Evolutionary conservation across 2,888 invertebrate species (phyloP).

Genomic region (Microchrysa polita): DNA sequence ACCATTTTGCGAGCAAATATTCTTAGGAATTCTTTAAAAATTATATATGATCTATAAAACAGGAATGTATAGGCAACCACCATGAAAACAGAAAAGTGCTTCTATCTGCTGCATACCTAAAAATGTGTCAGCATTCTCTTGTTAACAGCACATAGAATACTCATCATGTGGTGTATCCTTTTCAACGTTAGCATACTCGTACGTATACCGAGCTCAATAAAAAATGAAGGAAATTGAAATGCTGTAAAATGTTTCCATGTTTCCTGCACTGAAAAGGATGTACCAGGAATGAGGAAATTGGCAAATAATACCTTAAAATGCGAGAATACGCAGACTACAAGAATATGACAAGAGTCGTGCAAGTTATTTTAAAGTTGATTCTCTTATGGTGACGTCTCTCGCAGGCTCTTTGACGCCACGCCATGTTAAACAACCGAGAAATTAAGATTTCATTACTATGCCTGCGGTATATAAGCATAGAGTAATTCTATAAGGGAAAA

Average conservation of each 20-base stretch:
- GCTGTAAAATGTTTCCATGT: slow-evolving; percentile 5
- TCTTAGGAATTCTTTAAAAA: no score
- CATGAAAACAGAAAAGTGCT: no score
- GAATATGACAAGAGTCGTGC: no score
- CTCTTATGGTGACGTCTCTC: no score
- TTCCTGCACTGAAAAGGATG: slow-evolving; percentile 25
- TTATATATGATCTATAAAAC: no score
- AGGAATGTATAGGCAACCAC: no score
- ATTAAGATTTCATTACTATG: neutral
- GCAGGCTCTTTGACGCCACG: neutral
- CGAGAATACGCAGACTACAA: neutral
- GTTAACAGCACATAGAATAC: slow-evolving; percentile 25
- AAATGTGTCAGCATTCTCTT: neutral
- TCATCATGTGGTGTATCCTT: neutral
- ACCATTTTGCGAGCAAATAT: no score
- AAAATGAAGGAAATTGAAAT: slow-evolving; percentile 27
- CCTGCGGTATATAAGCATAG: neutral
- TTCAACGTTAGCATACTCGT: slow-evolving; percentile 8
- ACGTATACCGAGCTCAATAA: neutral
- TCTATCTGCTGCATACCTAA: no score
- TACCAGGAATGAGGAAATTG: slow-evolving; percentile 23
- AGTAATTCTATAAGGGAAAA: no score
- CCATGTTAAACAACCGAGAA: slow-evolving; percentile 21
- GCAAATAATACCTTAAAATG: slow-evolving; percentile 25
- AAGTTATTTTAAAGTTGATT: no score